Evolutionary conservation across 2,888 invertebrate genomes (phyloP), one percentile per base, ranked within the genome.

Genomic region (Endotricha flammealis): DNA sequence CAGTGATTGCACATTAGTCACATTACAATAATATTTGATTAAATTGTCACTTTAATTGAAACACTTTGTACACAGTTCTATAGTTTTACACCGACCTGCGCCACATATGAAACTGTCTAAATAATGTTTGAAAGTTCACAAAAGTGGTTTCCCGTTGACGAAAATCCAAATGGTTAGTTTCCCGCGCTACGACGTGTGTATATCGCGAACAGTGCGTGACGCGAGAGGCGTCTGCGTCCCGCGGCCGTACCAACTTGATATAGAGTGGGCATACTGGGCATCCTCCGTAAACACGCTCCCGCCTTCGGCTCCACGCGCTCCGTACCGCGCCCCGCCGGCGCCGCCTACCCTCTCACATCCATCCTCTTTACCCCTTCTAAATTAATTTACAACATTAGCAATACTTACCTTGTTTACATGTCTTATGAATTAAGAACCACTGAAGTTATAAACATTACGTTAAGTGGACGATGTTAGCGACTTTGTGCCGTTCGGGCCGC

Each of bases 231-330:
- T 38, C 31, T 37, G 77, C 81, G 81, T 74, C 78, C 64, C 72
- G 64, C 70, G 59, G 48, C 70, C 62, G 52, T 54, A 59, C 64
- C 63, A 63, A 64, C 67, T 62, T 61, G 59, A 54, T 57, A 69
- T 60, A 50, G 64, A 80, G 73, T 74, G 76, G 62, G 60, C 63
- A 65, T 67, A 66, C 63, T 74, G 76, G 62, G 60, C 63, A 65
- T 67, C 67, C 63, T 68, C 57, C 61, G 61, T 47, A 44, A n/a
- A 44, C 48, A 47, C 51, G 52, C 66, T 64, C 70, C 70, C 76
- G 77, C 74, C 69, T 72, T 60, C 64, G 60, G 48, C 53, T 52
- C 53, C 54, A 56, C 47, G 36, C 45, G 42, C 22, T 28, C n/a
- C n/a, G 39, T 29, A 41, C 43, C 44, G 55, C 57, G 57, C 56